phyloP scores from a whole-genome alignment of 2,113 vertebrate genomes.

The Cranoglanis bouderius region DNA sequence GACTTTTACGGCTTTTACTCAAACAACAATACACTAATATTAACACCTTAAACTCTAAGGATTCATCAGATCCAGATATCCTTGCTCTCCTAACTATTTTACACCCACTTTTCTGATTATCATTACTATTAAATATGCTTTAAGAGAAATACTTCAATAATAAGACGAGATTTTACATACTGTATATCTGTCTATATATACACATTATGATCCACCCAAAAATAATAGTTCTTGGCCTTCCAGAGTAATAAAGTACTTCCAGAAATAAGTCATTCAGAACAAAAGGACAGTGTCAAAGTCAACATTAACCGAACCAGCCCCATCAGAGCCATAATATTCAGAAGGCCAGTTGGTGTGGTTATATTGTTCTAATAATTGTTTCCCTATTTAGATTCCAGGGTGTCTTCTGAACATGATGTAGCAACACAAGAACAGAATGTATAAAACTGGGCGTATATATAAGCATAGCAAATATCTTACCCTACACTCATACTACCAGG shows the following conservation, averaged over 20 bases:
- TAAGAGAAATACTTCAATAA: not conserved
- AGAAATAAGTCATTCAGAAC: not conserved
- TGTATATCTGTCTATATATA: no score
- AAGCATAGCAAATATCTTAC: not conserved
- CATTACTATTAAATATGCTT: not conserved
- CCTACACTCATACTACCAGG: not conserved
- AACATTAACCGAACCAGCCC: not conserved
- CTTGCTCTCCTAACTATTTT: not conserved
- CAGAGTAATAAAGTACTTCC: not conserved
- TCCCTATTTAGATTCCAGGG: not conserved
- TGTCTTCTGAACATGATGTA: not conserved
- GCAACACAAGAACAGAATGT: not conserved
- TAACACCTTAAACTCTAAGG: not conserved
- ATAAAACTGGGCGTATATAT: not conserved
- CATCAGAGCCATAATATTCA: slow-evolving; percentile 26
- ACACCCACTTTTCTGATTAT: not conserved
- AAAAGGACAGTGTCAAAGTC: not conserved
- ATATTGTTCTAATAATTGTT: not conserved
- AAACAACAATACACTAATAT: not conserved
- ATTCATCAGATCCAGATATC: not conserved
- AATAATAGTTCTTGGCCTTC: not conserved
- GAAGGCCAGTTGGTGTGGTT: not conserved
- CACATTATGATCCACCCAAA: not conserved
- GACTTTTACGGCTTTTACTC: not conserved
- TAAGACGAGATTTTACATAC: not conserved